Evolutionary conservation across 2,113 vertebrate species (phyloP).

Genomic region (Ptilonorhynchus violaceus): DNA sequence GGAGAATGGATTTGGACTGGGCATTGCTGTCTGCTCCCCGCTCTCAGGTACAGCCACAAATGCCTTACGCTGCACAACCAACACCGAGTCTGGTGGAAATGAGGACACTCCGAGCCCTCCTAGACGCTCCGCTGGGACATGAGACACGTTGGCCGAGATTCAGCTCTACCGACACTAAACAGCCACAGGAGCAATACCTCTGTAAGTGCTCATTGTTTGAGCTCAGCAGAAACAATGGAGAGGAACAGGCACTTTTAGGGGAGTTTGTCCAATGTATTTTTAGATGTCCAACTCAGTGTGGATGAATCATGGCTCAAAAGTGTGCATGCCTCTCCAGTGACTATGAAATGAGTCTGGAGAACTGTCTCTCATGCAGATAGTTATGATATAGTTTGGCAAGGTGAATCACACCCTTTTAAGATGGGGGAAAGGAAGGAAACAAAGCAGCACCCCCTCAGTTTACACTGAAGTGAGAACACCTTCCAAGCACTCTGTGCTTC

Average conservation of each 20-base stretch:
- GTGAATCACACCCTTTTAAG: neutral
- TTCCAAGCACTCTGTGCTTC: neutral
- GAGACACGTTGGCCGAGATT: neutral
- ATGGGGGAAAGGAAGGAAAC: neutral
- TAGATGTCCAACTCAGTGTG: neutral
- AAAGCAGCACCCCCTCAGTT: neutral
- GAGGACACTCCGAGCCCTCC: neutral
- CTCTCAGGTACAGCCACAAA: neutral
- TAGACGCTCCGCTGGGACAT: neutral
- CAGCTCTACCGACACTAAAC: neutral
- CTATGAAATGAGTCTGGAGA: conserved; percentile 21
- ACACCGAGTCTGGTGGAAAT: neutral
- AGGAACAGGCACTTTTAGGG: conserved; percentile 18
- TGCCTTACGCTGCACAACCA: neutral
- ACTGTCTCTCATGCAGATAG: neutral
- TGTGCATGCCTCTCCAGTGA: neutral
- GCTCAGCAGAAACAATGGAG: conserved; percentile 12
- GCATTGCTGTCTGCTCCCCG: neutral
- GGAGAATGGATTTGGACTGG: neutral
- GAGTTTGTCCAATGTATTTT: conserved; percentile 5
- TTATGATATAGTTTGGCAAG: neutral
- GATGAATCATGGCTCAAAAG: conserved; percentile 17
- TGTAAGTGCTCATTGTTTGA: neutral
- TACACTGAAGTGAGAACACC: neutral
- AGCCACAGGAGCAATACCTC: neutral